These are phyloP conservation scores for Anhinga rufa DNA, from an alignment of 2,113 vertebrate genomes.

Conservation along the genomic window DNA sequence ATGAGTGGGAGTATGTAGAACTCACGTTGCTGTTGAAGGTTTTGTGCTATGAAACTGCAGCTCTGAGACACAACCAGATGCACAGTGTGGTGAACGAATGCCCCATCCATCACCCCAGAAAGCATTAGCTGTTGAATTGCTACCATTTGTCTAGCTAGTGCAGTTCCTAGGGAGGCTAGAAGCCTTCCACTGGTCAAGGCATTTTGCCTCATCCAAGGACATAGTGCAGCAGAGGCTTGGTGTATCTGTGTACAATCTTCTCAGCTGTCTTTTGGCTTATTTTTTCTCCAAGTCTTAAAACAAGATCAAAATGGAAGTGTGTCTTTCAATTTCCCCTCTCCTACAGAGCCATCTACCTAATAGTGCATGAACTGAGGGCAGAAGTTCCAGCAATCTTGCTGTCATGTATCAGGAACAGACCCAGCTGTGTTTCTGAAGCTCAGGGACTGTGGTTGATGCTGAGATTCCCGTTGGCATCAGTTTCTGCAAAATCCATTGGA, in stretches of 20 bases:
- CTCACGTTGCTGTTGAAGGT: neutral
- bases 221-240: neutral
- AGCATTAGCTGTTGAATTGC: neutral
- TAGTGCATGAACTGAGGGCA: neutral
- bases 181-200: neutral
- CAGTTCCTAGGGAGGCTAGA: neutral
- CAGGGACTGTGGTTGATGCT: neutral
- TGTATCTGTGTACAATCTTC: neutral
- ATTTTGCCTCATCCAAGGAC: neutral
- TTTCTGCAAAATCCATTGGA: neutral
- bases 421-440: neutral
- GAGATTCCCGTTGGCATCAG: neutral
- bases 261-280: neutral
- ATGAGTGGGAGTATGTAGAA: no score
- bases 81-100: neutral
- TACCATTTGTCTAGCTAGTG: neutral
- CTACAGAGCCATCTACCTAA: neutral
- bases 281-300: neutral
- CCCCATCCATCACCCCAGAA: neutral
- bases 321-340: neutral
- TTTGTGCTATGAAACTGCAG: neutral
- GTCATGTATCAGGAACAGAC: neutral
- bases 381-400: neutral
- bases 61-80: neutral
- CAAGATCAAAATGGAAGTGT: neutral